Evolutionary conservation across 2,888 invertebrate species (phyloP).

Genomic region (Buathra laborator): DNA sequence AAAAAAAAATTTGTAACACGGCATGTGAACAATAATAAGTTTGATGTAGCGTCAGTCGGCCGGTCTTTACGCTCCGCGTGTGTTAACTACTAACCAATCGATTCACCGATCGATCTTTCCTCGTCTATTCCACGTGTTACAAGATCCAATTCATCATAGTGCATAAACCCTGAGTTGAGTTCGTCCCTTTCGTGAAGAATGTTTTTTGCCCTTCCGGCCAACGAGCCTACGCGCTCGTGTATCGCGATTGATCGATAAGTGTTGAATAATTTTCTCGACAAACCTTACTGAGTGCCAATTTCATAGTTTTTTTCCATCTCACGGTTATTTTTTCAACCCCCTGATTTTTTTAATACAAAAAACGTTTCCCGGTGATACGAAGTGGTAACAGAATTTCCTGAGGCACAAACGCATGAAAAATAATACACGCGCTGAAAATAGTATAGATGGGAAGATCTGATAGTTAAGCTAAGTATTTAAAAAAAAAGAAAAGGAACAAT

Average conservation of each 20-base stretch:
- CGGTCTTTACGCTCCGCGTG: not conserved
- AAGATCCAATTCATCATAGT: slow-evolving; percentile 14
- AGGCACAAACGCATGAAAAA: no score
- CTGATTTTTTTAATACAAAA: not conserved
- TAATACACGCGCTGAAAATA: no score
- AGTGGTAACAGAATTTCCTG: no score
- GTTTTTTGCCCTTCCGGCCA: not conserved
- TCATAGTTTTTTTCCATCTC: no score
- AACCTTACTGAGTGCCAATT: no score
- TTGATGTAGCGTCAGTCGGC: not conserved
- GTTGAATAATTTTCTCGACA: slow-evolving; percentile 2
- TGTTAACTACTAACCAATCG: not conserved
- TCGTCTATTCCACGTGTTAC: not conserved
- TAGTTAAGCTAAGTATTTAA: no score
- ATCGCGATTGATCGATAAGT: slow-evolving; percentile 19
- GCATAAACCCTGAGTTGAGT: not conserved
- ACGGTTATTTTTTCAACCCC: not conserved
- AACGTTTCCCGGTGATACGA: no score
- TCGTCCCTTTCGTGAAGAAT: not conserved
- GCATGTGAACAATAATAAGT: not conserved
- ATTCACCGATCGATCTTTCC: not conserved
- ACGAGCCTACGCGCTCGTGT: not conserved
- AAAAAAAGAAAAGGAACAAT: no score
- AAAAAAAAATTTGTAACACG: not conserved
- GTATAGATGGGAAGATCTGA: no score